Evolutionary conservation across 2,797 vertebrate species (phyloP).

Genomic region (Cynopterus sphinx): DNA sequence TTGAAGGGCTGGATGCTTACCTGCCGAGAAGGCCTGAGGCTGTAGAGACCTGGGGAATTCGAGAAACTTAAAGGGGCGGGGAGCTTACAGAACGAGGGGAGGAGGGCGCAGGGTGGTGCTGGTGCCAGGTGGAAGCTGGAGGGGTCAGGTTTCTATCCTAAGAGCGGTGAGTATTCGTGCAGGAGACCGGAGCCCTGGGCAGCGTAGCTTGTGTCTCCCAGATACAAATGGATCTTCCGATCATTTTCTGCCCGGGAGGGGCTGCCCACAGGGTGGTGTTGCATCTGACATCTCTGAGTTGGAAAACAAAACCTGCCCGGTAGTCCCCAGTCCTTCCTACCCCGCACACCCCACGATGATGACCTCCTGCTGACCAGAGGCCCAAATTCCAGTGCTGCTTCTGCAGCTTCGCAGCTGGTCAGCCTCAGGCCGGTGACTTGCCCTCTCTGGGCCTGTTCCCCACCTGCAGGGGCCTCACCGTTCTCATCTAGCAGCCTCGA

Average conservation of each 20-base stretch:
- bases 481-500: accelerated
- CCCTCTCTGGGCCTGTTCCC: not conserved
- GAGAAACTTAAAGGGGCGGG: not conserved
- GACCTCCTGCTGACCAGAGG: not conserved
- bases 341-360: too few species aligned
- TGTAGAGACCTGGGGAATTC: not conserved
- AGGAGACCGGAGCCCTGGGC: not conserved
- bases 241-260: not conserved
- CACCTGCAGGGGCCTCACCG: accelerated
- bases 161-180: not conserved
- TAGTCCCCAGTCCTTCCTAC: not conserved
- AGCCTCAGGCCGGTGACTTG: not conserved
- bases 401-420: not conserved
- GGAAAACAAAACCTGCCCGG: not conserved
- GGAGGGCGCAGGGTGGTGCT: not conserved
- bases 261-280: not conserved
- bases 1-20: not conserved
- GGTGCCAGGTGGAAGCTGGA: not conserved
- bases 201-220: not conserved
- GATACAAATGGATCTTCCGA: not conserved
- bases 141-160: not conserved
- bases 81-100: not conserved
- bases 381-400: not conserved
- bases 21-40: not conserved
- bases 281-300: not conserved